A percentile compares a stretch with the other conserved stretches of the same genome.
Evolutionary conservation across 2,888 invertebrate species (phyloP).

Genomic region (Nomada flava): DNA sequence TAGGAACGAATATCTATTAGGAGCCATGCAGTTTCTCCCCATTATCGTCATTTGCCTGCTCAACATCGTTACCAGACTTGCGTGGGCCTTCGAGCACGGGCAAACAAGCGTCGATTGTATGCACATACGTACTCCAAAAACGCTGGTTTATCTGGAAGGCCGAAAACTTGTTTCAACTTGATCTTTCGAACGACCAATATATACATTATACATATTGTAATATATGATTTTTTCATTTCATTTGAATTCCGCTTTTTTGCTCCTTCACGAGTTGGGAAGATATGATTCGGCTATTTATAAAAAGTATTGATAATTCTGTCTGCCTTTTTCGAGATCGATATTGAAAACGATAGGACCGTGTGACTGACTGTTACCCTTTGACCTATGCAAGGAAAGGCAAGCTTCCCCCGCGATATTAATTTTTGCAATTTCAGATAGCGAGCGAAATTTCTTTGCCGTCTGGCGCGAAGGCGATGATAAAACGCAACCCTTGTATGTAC

Average conservation of each 20-base stretch:
- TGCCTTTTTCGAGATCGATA: background rate
- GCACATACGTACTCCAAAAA: background rate
- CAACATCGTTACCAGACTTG: background rate
- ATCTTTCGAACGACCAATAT: background rate
- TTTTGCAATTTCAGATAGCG: background rate
- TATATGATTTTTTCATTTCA: no score
- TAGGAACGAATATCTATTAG: conserved; percentile 44
- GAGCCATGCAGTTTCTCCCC: background rate
- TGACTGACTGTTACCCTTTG: background rate
- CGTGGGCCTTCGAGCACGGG: background rate
- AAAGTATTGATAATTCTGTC: background rate
- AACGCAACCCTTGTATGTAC: conserved; percentile 10
- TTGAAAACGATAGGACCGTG: background rate
- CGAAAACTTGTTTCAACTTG: background rate
- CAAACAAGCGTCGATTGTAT: background rate
- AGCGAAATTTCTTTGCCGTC: background rate
- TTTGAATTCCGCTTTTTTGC: no score
- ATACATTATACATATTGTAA: no score
- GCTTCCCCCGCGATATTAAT: background rate
- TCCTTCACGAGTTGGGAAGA: background rate
- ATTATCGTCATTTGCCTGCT: conserved; percentile 14
- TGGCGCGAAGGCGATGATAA: background rate
- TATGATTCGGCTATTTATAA: background rate
- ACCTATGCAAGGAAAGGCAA: background rate
- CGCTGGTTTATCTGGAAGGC: background rate